These are phyloP conservation scores for Cercopithecus mona DNA, from an alignment of 2,113 vertebrate species.

Conservation along the genomic window DNA sequence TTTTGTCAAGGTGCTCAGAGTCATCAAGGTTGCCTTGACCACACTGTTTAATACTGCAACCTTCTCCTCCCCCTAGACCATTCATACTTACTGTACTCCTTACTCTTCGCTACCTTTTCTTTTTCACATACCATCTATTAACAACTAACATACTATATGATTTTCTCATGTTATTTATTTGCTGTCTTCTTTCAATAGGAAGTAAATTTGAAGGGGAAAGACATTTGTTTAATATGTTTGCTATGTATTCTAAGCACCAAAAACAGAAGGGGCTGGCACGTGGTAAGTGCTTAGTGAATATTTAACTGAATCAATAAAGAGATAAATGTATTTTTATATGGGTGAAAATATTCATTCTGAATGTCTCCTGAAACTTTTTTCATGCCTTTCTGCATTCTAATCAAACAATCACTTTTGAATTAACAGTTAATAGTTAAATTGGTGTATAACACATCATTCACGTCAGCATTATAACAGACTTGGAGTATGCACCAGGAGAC, in stretches of 20 bases:
- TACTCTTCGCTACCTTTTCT: not conserved
- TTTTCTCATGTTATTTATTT: not conserved
- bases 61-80: not conserved
- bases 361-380: conserved; percentile 76
- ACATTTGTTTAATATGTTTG: not conserved
- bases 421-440: conserved; percentile 80
- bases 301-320: not conserved
- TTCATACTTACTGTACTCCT: not conserved
- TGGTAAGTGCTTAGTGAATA: not conserved
- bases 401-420: conserved; percentile 76
- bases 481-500: conserved; percentile 48
- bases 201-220: not conserved
- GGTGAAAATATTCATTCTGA: conserved; percentile 79
- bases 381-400: conserved; percentile 74
- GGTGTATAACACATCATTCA: conserved; percentile 40
- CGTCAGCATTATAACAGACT: conserved; percentile 68
- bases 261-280: not conserved
- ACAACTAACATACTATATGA: not conserved
- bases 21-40: not conserved
- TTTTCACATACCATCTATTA: not conserved
- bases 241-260: not conserved
- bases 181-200: not conserved
- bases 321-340: not conserved
- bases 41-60: not conserved
- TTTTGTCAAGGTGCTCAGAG: not conserved